Conservation (phyloP, 2,797 vertebrate genomes). For the Epinephelus malabaricus region DNA sequence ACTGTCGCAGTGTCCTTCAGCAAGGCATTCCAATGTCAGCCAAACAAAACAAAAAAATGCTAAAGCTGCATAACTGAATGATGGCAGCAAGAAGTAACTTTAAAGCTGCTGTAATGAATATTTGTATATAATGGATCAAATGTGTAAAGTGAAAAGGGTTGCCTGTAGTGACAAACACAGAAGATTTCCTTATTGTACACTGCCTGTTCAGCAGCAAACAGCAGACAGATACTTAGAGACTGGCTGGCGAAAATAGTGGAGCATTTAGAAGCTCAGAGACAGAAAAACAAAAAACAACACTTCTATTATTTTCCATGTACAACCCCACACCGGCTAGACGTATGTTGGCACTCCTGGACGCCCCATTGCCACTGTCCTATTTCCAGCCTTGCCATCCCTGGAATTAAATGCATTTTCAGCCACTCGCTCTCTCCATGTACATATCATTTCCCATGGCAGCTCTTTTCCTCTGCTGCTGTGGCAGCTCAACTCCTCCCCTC, state of each 20-base stretch:
- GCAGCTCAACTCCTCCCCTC: too few species aligned
- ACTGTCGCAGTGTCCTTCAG: neutral
- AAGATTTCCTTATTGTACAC: neutral
- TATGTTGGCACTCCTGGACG: too few species aligned
- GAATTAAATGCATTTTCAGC: too few species aligned
- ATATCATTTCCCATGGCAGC: too few species aligned
- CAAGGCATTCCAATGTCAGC: neutral
- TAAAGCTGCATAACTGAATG: neutral
- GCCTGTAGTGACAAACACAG: neutral
- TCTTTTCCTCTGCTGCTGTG: too few species aligned
- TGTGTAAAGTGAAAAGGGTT: neutral
- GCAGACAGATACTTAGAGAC: neutral
- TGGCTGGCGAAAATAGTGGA: neutral
- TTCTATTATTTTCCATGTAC: too few species aligned
- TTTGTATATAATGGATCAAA: neutral
- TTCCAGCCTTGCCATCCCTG: too few species aligned
- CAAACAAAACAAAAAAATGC: constrained; percentile 11
- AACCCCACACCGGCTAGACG: too few species aligned
- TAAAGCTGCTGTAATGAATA: neutral
- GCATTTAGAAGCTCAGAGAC: neutral
- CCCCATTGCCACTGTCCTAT: too few species aligned
- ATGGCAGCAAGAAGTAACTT: neutral
- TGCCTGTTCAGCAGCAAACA: neutral
- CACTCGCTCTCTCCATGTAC: too few species aligned
- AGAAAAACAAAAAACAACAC: neutral